phyloP scores from a whole-genome alignment of 2,797 vertebrate species.

The Xenopus petersii region DNA sequence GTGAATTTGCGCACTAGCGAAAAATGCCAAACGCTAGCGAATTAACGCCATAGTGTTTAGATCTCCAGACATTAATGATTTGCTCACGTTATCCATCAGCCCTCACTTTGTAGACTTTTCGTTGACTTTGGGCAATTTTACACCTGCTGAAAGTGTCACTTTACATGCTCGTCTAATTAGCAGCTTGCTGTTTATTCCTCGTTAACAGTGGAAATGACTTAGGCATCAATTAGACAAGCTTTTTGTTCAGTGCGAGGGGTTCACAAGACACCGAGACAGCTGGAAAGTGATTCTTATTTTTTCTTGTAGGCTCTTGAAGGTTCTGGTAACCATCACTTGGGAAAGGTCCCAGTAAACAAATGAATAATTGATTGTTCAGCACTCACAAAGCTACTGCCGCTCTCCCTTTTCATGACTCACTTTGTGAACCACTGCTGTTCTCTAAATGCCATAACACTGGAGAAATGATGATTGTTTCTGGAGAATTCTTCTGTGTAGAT shows the following conservation, averaged over 20 bases:
- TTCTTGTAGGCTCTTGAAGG: slow-evolving; percentile 48
- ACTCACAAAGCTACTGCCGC: slow-evolving; percentile 71
- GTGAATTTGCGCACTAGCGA: too few relatives aligned
- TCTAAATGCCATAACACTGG: slow-evolving; percentile 78
- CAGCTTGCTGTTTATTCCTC: slow-evolving; percentile 46
- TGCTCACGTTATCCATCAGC: not conserved
- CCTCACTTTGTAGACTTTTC: not conserved
- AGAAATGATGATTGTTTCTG: slow-evolving; percentile 75
- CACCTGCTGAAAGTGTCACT: not conserved
- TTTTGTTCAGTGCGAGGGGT: slow-evolving; percentile 52
- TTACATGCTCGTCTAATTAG: slow-evolving; percentile 40
- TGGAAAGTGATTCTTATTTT: slow-evolving; percentile 64
- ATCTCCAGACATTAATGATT: not conserved
- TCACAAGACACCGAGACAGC: slow-evolving; percentile 62
- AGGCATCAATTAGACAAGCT: slow-evolving; percentile 60
- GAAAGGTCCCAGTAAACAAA: slow-evolving; percentile 78
- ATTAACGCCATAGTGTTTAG: too few relatives aligned
- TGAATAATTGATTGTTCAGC: slow-evolving; percentile 74
- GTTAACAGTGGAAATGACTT: slow-evolving; percentile 47
- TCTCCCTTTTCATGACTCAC: slow-evolving; percentile 67
- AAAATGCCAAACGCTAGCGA: too few relatives aligned
- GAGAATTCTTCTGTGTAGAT: slow-evolving; percentile 72
- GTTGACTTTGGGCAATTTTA: not conserved
- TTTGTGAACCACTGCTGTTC: slow-evolving; percentile 70
- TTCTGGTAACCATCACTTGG: slow-evolving; percentile 81